phyloP scores from a whole-genome alignment of 1,140 invertebrate genomes.

The Zaprionus vittiger region DNA sequence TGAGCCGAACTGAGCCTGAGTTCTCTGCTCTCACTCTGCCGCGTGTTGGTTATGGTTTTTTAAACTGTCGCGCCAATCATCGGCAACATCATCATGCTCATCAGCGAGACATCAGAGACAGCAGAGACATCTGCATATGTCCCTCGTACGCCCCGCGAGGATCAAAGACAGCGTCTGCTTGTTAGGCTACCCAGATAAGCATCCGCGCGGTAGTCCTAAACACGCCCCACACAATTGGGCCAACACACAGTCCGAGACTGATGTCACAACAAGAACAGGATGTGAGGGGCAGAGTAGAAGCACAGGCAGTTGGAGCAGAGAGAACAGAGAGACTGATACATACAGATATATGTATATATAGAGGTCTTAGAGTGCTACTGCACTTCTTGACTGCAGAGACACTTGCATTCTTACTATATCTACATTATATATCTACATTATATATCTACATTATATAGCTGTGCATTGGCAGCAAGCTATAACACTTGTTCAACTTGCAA shows the following conservation, averaged over 20 bases:
- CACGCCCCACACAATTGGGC: neutral
- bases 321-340: neutral
- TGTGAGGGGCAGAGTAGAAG: neutral
- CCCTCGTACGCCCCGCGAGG: neutral
- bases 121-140: neutral
- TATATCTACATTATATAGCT: no score
- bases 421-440: no score
- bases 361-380: neutral
- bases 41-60: constrained; percentile 82
- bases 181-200: neutral
- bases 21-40: neutral
- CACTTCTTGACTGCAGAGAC: no score
- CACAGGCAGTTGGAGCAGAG: neutral
- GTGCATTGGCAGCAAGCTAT: no score
- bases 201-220: constrained; percentile 3
- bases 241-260: neutral
- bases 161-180: constrained; percentile 7
- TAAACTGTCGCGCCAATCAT: constrained; percentile 83
- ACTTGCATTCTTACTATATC: no score
- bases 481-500: no score
- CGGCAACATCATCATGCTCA: constrained; percentile 60
- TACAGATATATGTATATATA: neutral
- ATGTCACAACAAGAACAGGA: neutral
- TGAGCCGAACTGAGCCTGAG: neutral
- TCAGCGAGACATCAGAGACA: neutral